Percentiles rank a stretch among this genome's conserved stretches.
phyloP scores from a whole-genome alignment of 2,797 vertebrate species.

The Neosilurus mollespiculum region DNA sequence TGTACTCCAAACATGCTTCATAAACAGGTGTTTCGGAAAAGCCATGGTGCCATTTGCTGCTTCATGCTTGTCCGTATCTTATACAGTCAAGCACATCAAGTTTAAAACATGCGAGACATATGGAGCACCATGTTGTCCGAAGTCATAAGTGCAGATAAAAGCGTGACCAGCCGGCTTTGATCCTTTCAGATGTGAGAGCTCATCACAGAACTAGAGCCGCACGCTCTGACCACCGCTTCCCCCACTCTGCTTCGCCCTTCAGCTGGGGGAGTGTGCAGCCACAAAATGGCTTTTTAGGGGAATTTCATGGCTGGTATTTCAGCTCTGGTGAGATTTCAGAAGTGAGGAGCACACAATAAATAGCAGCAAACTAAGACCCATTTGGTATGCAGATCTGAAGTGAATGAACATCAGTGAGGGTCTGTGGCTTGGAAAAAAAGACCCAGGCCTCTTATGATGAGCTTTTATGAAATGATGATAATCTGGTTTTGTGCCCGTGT shows the following conservation, averaged over 20 bases:
- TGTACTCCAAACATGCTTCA: background rate
- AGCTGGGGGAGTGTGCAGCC: constrained; percentile 3
- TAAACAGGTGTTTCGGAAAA: background rate
- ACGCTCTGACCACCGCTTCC: constrained; percentile 7
- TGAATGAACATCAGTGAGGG: background rate
- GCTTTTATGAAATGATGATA: background rate
- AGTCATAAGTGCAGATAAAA: constrained; percentile 50
- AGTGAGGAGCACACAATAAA: constrained; percentile 18
- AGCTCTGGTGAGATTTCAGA: constrained; percentile 23
- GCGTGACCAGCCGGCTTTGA: constrained; percentile 48
- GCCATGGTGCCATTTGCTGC: background rate
- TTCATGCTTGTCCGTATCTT: background rate
- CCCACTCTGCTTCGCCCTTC: constrained; percentile 14
- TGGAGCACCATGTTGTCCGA: constrained; percentile 32
- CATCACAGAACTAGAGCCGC: constrained; percentile 44
- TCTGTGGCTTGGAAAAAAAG: background rate
- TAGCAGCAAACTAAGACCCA: background rate
- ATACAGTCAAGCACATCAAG: constrained; percentile 33
- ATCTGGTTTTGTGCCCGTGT: background rate
- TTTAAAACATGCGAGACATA: constrained; percentile 26
- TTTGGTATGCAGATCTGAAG: background rate
- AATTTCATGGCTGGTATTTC: constrained; percentile 41
- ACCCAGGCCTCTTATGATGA: background rate
- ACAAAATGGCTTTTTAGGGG: constrained; percentile 32
- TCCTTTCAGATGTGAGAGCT: constrained; percentile 51